Percentiles rank a stretch among this genome's conserved stretches.
These are phyloP conservation scores for Anastatus disparis DNA, from an alignment of 1,140 invertebrate genomes.

Conservation along the genomic window DNA sequence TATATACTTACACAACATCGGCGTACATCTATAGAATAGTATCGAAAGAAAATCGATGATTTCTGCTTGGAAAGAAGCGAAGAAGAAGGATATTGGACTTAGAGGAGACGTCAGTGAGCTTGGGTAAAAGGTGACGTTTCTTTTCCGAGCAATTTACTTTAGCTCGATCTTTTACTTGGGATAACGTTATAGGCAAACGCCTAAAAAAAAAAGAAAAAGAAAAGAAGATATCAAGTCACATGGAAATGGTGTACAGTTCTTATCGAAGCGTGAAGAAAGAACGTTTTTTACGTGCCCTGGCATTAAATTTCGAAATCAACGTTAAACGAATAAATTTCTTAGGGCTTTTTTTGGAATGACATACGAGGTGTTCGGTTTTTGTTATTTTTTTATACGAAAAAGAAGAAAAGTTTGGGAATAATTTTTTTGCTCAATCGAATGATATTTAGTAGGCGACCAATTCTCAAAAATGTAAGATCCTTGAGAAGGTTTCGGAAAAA, in stretches of 20 bases:
- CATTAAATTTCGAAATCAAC: neutral
- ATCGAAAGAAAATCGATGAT: conserved; percentile 6
- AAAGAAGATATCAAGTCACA: conserved; percentile 12
- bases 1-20: too few relatives aligned
- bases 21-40: neutral
- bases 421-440: too few relatives aligned
- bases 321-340: neutral
- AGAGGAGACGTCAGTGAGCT: neutral
- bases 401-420: too few relatives aligned
- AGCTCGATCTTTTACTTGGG: neutral
- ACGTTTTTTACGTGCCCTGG: neutral
- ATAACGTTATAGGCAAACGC: neutral
- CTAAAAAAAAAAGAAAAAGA: conserved; percentile 1
- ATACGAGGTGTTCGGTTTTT: too few relatives aligned
- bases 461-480: too few relatives aligned
- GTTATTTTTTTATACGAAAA: too few relatives aligned
- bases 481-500: too few relatives aligned
- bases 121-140: conserved; percentile 8
- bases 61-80: too few relatives aligned
- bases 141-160: conserved; percentile 26
- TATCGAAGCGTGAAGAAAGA: neutral
- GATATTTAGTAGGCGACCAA: too few relatives aligned
- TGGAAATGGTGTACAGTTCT: conserved; percentile 5
- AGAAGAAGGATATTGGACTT: neutral
- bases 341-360: too few relatives aligned